Evolutionary conservation across 2,888 invertebrate genomes (phyloP).

Genomic region (Drosophila siamana): DNA sequence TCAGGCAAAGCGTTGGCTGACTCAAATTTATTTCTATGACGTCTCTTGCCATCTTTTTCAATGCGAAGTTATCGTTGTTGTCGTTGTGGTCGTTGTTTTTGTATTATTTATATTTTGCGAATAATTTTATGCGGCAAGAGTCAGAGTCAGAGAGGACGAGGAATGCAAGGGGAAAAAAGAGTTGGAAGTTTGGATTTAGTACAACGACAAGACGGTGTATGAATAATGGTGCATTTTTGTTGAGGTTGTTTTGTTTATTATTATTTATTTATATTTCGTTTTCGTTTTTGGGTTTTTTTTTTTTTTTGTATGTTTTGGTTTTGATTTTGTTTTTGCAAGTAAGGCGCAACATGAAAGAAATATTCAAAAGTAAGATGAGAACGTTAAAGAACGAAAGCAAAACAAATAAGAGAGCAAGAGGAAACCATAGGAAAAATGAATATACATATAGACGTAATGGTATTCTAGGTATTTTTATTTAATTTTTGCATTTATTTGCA

Average conservation of each 20-base stretch:
- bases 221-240: constrained; percentile 55
- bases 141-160: constrained; percentile 52
- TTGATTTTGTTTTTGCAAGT: constrained; percentile 26
- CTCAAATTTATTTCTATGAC: constrained; percentile 86
- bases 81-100: constrained; percentile 47
- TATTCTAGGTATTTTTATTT: constrained; percentile 71
- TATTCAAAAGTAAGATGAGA: constrained; percentile 57
- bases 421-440: constrained; percentile 46
- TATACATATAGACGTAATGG: constrained; percentile 54
- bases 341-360: constrained; percentile 69
- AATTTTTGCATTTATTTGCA: constrained; percentile 70
- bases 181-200: constrained; percentile 52
- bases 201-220: constrained; percentile 56
- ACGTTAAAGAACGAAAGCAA: constrained; percentile 30
- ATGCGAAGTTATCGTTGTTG: constrained; percentile 44
- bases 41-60: constrained; percentile 84
- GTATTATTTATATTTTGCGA: constrained; percentile 38
- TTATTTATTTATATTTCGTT: constrained; percentile 45
- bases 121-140: constrained; percentile 73
- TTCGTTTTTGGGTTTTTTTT: not conserved
- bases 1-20: constrained; percentile 88
- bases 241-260: constrained; percentile 45
- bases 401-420: constrained; percentile 30
- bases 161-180: constrained; percentile 11
- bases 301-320: too few species aligned